phyloP scores from a whole-genome alignment of 2,888 invertebrate genomes.

The Ashinkailepas kermadecensis region DNA sequence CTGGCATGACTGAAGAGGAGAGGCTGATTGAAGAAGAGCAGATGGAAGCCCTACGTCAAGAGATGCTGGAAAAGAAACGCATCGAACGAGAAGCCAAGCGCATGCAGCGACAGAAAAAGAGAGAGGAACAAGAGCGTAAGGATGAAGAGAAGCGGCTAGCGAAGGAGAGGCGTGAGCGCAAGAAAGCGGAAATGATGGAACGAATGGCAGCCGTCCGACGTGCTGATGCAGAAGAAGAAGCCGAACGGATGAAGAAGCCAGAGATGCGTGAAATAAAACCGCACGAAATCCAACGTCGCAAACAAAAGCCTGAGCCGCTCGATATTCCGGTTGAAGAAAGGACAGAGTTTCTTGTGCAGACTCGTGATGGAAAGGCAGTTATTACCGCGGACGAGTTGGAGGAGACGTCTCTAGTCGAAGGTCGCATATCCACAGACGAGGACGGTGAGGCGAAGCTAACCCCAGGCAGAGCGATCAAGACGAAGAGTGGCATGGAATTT shows the following conservation, averaged over 20 bases:
- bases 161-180: constrained; percentile 44
- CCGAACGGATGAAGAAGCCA: neutral
- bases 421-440: neutral
- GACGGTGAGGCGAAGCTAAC: neutral
- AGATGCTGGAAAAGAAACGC: neutral
- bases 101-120: neutral
- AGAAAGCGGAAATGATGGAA: neutral
- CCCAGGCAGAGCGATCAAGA: neutral
- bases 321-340: neutral
- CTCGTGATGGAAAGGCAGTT: neutral
- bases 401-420: neutral
- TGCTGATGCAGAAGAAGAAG: constrained; percentile 20
- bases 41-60: neutral
- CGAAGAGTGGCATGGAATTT: constrained; percentile 1
- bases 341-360: neutral
- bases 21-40: neutral
- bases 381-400: neutral
- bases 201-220: neutral
- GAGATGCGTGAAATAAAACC: constrained; percentile 22
- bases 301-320: neutral
- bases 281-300: constrained; percentile 18
- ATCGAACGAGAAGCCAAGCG: constrained; percentile 50
- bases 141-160: constrained; percentile 38
- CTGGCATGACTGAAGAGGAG: neutral
- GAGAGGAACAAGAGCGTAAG: neutral